Evolutionary conservation across 1,140 invertebrate genomes (phyloP), one percentile per base, ranked within the genome.

Genomic region (Cherax destructor): DNA sequence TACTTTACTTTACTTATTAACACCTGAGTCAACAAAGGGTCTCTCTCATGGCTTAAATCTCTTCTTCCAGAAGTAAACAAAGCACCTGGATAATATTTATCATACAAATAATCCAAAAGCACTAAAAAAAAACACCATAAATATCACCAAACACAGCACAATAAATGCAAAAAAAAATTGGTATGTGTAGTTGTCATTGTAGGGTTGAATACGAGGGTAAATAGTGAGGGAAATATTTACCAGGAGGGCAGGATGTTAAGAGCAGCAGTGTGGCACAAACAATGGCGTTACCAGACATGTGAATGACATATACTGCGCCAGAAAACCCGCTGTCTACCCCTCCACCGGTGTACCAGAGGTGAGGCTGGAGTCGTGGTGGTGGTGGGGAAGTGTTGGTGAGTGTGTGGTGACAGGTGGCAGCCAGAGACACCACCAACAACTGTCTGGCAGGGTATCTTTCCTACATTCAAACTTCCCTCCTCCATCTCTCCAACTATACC

Each of bases 261-360:
- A 9, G 30, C 9, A 74, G 69, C 69, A 74, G 69, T 74, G 16
- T 74, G 21, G 16, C 69, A n/a, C 69, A 74, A 74, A 74, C 69
- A 74, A 74, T 74, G 69, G 69, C 69, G 69, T 30, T 30, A 74
- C n/a, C n/a, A 30, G 69, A 74, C 69, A 74, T 74, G 69, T 74
- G 69, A 74, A 74, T 30, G 69, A 5, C 21, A 56, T 13, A 56
- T 2, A 21, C 61, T 18, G 5, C 11, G 61, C 30, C 30, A 65
- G 61, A 18, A 65, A 18, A 65, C 61, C 61, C 9, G 52, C 52
- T 13, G 9, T 10, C 9, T 13, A 10, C 9, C 52, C 52, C 52
- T 13, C 13, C 9, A 56, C 52, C 9, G 9, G 9, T 13, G 9
- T 56, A 13, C 13, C 13, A 56, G 9, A 56, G 52, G 52, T 56